phyloP scores from a whole-genome alignment of 92 coral and sea anemone genomes.

The Palythoa grandiflora region DNA sequence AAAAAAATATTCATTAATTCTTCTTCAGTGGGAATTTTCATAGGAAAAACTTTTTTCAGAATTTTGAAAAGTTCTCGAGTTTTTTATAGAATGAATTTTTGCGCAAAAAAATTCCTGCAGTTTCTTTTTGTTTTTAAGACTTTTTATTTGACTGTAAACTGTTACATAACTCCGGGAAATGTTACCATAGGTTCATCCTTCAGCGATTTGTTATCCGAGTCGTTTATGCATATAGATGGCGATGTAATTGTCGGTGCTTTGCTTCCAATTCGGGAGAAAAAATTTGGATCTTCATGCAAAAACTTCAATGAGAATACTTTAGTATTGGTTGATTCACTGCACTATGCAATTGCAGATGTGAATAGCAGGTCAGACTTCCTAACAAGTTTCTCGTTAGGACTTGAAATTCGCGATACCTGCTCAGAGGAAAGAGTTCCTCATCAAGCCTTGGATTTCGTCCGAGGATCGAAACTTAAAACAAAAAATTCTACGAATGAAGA shows the following conservation, averaged over 20 bases:
- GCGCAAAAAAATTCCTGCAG: neutral
- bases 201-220: neutral
- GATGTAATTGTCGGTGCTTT: conserved; percentile 76
- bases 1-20: neutral
- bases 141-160: neutral
- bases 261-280: conserved; percentile 64
- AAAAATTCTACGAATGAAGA: neutral
- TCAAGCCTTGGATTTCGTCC: conserved; percentile 75
- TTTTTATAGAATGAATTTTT: neutral
- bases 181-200: neutral
- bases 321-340: conserved; percentile 70
- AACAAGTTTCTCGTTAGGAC: conserved; percentile 62
- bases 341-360: conserved; percentile 68
- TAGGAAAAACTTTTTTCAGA: neutral
- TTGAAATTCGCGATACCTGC: conserved; percentile 77
- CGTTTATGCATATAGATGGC: conserved; percentile 29
- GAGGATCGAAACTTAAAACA: conserved; percentile 13
- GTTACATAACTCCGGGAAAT: neutral
- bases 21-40: neutral
- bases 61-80: neutral
- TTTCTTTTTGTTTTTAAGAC: neutral
- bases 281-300: conserved; percentile 37
- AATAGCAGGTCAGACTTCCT: conserved; percentile 47
- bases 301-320: conserved; percentile 40
- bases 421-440: conserved; percentile 54